Evolutionary conservation across 2,113 vertebrate species (phyloP).

Genomic region (Archilochus colubris): DNA sequence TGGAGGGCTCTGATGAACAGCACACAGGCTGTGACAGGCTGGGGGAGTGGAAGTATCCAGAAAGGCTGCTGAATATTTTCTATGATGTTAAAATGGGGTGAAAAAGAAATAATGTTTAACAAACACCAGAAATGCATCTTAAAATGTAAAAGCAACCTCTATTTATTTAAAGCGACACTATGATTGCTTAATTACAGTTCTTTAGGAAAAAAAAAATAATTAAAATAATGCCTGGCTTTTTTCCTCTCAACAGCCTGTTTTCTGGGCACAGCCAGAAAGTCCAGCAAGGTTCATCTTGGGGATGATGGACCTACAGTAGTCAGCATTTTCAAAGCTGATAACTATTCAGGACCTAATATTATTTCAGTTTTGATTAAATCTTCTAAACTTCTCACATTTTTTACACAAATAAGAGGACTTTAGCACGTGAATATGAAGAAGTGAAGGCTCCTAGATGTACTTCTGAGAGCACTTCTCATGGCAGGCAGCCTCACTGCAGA

Average conservation of each 20-base stretch:
- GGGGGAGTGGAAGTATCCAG: neutral
- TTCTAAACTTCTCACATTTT: neutral
- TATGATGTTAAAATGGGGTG: neutral
- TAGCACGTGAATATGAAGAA: neutral
- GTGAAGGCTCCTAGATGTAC: neutral
- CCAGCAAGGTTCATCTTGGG: neutral
- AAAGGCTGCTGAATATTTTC: neutral
- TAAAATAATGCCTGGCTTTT: neutral
- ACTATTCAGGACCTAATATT: neutral
- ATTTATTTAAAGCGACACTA: constrained; percentile 3
- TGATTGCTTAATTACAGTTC: neutral
- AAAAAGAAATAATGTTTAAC: constrained; percentile 42
- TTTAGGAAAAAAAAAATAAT: neutral
- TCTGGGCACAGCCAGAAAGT: neutral
- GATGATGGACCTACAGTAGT: neutral
- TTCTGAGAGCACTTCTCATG: neutral
- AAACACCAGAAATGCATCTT: constrained; percentile 18
- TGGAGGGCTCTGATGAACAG: neutral
- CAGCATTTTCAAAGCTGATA: neutral
- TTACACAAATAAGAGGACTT: neutral
- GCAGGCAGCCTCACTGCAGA: neutral
- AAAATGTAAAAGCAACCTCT: constrained; percentile 16
- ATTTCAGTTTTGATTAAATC: neutral
- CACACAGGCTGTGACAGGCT: constrained; percentile 11
- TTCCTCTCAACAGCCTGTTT: neutral